These are phyloP conservation scores for Lontra canadensis DNA, from an alignment of 2,113 vertebrate genomes.

Conservation along the genomic window DNA sequence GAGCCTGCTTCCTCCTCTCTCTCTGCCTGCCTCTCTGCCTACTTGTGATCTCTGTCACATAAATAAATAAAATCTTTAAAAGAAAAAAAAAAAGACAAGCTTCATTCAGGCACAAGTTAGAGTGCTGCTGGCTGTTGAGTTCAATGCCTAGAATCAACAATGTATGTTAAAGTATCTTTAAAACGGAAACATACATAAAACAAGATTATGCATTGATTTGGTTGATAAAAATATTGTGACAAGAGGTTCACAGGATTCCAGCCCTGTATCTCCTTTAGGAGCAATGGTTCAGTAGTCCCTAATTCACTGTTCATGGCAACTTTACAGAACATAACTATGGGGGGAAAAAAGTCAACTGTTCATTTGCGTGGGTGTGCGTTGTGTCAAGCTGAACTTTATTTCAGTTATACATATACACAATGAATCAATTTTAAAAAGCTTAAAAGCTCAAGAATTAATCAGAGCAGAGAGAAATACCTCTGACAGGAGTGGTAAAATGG, in stretches of 20 bases:
- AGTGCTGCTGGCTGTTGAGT: not conserved
- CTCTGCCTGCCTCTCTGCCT: too few species aligned
- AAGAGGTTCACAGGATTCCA: not conserved
- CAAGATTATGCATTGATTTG: not conserved
- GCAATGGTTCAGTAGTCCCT: not conserved
- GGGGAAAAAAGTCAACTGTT: not conserved
- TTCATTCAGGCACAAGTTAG: not conserved
- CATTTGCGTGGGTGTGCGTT: not conserved
- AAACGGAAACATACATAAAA: not conserved
- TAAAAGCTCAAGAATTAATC: constrained; percentile 33
- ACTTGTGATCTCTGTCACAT: too few species aligned
- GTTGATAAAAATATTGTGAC: not conserved
- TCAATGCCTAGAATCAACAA: not conserved
- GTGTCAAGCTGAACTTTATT: not conserved
- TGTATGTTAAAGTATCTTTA: not conserved
- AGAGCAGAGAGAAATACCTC: not conserved
- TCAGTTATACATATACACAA: not conserved
- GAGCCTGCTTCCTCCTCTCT: too few species aligned
- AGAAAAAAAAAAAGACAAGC: too few species aligned
- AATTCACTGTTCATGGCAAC: not conserved
- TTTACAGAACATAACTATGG: not conserved
- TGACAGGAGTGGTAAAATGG: not conserved
- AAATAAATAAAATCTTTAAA: too few species aligned
- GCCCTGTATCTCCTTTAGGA: not conserved
- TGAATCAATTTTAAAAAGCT: not conserved